A percentile compares a stretch with the other conserved stretches of the same genome.
Conservation (phyloP, 2,113 vertebrate genomes). For the Zosterops borbonicus region DNA sequence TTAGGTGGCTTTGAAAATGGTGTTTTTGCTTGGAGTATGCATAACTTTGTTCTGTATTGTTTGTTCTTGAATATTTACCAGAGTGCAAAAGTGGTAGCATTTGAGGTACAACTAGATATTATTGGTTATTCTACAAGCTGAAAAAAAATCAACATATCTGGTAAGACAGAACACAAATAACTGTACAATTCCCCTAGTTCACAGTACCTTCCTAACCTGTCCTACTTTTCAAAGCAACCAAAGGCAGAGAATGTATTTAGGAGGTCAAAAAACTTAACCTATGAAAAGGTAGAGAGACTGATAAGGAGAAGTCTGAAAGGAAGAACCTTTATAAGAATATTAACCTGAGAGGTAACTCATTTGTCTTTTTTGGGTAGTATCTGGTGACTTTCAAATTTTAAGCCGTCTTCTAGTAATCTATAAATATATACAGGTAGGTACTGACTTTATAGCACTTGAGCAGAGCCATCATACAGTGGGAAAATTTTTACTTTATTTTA, state of each 20-base stretch:
- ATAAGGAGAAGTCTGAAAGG: not conserved
- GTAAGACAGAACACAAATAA: not conserved
- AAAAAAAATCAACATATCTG: not conserved
- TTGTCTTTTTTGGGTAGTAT: not conserved
- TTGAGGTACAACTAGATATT: not conserved
- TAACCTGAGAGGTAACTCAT: not conserved
- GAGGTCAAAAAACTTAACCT: not conserved
- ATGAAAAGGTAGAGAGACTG: not conserved
- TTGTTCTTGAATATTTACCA: not conserved
- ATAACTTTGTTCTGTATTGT: not conserved
- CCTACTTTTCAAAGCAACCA: not conserved
- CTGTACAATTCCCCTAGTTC: not conserved
- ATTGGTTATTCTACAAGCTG: not conserved
- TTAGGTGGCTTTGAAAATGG: not conserved
- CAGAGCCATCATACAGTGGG: not conserved
- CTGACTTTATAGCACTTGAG: not conserved
- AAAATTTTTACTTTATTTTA: not conserved
- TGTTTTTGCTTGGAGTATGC: not conserved
- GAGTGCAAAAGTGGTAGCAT: not conserved
- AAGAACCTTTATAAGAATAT: not conserved
- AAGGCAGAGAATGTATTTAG: not conserved
- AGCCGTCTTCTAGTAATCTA: not conserved
- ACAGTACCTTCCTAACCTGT: not conserved
- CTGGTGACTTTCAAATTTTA: not conserved
- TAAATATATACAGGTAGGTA: not conserved